Percentiles rank a stretch among this genome's conserved stretches.
phyloP scores from a whole-genome alignment of 2,113 vertebrate genomes.

The Abramis brama region DNA sequence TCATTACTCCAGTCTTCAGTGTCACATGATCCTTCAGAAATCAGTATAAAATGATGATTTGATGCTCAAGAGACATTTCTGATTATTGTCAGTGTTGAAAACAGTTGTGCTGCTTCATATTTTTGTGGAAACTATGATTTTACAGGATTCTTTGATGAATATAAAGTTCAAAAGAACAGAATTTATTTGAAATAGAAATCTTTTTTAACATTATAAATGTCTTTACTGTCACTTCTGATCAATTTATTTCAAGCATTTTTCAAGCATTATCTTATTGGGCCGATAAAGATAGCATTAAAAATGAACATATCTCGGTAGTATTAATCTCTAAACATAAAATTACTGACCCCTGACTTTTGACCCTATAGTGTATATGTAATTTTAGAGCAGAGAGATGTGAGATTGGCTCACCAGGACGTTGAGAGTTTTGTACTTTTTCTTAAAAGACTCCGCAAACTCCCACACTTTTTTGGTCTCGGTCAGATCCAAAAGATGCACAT shows the following conservation, averaged over 20 bases:
- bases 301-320: no score
- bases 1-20: background rate
- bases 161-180: background rate
- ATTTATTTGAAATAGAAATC: background rate
- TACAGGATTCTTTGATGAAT: no score
- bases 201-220: background rate
- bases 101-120: background rate
- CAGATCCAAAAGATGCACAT: constrained; percentile 79
- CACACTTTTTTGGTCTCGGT: constrained; percentile 79
- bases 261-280: no score
- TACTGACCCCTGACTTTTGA: no score
- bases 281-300: no score
- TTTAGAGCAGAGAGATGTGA: background rate
- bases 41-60: background rate
- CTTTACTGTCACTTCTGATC: background rate
- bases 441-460: constrained; percentile 80
- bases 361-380: background rate
- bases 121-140: background rate
- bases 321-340: no score
- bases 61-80: background rate
- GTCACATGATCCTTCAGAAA: background rate
- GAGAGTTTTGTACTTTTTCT: constrained; percentile 78
- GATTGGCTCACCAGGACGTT: constrained; percentile 75
- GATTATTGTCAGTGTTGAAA: background rate
- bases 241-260: background rate